phyloP scores from a whole-genome alignment of 2,113 vertebrate species.

The Eulacestoma nigropectus region DNA sequence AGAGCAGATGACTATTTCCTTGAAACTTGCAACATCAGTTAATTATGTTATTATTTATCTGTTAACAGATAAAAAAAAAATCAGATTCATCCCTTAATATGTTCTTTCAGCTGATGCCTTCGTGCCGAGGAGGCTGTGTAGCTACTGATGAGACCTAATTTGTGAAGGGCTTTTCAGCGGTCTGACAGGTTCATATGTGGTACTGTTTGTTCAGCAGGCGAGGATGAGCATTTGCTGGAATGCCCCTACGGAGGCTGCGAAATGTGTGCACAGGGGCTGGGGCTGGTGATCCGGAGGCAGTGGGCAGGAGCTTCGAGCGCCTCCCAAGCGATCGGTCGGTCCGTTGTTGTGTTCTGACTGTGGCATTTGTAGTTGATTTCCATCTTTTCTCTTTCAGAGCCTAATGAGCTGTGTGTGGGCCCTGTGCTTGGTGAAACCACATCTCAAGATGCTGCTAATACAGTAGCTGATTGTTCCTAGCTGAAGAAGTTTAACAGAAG shows the following conservation, averaged over 20 bases:
- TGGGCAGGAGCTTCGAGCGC: neutral
- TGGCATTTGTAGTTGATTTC: neutral
- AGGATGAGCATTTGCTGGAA: neutral
- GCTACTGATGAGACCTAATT: constrained; percentile 59
- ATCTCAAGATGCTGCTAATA: constrained; percentile 52
- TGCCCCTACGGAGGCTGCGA: neutral
- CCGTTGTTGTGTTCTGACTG: neutral
- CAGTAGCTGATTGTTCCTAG: constrained; percentile 64
- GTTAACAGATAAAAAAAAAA: constrained; percentile 41
- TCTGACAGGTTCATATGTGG: neutral
- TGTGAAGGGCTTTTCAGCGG: neutral
- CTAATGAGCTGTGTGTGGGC: constrained; percentile 64
- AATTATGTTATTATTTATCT: too few relatives aligned
- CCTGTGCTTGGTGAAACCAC: constrained; percentile 33
- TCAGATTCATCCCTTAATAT: neutral
- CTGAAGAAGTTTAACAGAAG: constrained; percentile 57
- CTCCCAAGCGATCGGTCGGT: accelerated
- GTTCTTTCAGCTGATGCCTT: constrained; percentile 36
- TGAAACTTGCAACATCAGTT: constrained; percentile 65
- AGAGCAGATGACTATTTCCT: constrained; percentile 21
- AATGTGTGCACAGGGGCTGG: neutral
- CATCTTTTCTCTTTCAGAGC: constrained; percentile 59
- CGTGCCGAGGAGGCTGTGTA: constrained; percentile 31
- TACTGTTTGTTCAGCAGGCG: neutral
- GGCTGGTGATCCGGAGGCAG: neutral